Conservation (phyloP, 2,797 vertebrate genomes). For the Channallabes apus region DNA sequence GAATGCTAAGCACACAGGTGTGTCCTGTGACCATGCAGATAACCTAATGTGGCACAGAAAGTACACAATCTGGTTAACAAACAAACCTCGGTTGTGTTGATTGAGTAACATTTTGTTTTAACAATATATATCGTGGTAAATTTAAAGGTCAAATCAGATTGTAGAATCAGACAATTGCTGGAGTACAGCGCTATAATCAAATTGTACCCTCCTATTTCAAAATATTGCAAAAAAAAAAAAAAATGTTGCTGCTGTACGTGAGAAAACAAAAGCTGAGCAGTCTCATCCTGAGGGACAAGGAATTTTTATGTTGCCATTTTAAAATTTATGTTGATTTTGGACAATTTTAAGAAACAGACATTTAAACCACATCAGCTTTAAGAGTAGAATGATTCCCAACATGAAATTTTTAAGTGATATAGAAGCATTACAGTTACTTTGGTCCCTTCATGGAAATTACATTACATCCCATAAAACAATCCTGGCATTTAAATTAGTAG, state of each 20-base stretch:
- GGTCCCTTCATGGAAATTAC: too few relatives aligned
- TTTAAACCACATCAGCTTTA: not conserved
- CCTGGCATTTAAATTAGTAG: too few relatives aligned
- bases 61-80: not conserved
- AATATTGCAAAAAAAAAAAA: not conserved
- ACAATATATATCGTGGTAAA: too few relatives aligned
- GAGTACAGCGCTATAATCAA: not conserved
- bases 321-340: too few relatives aligned
- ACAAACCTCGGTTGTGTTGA: not conserved
- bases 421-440: not conserved
- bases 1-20: conserved; percentile 6
- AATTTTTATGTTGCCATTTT: too few relatives aligned
- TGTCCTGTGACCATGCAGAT: not conserved
- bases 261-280: not conserved
- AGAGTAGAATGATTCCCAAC: too few relatives aligned
- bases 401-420: not conserved
- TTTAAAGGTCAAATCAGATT: too few relatives aligned
- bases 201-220: not conserved
- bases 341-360: not conserved
- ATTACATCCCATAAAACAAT: too few relatives aligned
- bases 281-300: not conserved
- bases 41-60: not conserved
- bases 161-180: not conserved
- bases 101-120: not conserved
- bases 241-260: not conserved